Evolutionary conservation across 2,797 vertebrate genomes (phyloP).

Genomic region (Merluccius polli): DNA sequence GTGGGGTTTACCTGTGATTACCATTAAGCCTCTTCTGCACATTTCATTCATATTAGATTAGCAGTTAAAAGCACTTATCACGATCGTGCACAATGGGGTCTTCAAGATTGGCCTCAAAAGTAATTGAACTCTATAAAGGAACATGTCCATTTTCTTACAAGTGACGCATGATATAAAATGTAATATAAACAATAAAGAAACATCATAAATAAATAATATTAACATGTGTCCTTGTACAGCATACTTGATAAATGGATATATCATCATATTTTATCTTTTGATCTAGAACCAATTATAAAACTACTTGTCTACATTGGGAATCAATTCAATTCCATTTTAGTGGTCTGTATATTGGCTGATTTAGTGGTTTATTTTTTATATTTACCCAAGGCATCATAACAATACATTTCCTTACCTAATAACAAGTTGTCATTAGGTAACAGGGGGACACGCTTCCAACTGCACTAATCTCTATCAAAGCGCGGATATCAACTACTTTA

Average conservation of each 20-base stretch:
- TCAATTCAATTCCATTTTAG: neutral
- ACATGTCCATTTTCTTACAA: neutral
- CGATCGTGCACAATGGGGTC: neutral
- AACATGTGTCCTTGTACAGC: neutral
- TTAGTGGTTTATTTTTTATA: neutral
- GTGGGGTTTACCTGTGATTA: neutral
- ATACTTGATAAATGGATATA: neutral
- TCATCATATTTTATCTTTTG: neutral
- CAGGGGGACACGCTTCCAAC: neutral
- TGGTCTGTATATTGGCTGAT: neutral
- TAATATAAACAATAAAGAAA: neutral
- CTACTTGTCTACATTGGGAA: neutral
- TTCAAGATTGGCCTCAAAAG: neutral
- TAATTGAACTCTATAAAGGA: neutral
- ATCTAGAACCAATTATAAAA: neutral
- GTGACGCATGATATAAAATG: neutral
- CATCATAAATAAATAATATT: neutral
- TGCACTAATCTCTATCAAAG: neutral
- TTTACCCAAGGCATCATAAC: neutral
- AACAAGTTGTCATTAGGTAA: neutral
- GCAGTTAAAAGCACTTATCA: neutral
- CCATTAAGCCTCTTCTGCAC: neutral
- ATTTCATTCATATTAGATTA: neutral
- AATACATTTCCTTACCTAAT: neutral
- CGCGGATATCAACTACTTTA: neutral